Conservation (phyloP, 2,113 vertebrate species). For the Isichthys henryi region DNA sequence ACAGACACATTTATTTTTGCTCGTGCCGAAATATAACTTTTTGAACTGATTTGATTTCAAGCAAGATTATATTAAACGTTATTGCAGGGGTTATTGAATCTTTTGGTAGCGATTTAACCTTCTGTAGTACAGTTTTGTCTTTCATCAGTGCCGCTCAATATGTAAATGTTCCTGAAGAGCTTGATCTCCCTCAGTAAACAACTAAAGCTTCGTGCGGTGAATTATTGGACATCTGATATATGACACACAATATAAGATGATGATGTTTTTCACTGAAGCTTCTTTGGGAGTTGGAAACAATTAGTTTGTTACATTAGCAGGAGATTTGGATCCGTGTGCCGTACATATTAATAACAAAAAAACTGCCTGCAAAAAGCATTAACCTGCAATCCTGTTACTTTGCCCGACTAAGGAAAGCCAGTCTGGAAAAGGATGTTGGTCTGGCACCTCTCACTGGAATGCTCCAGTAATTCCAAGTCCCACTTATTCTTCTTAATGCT, state of each 20-base stretch:
- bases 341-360: slow-evolving; percentile 34
- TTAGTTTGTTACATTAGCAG: not conserved
- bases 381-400: slow-evolving; percentile 27
- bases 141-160: not conserved
- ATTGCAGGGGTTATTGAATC: not conserved
- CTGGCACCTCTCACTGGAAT: slow-evolving; percentile 27
- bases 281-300: not conserved
- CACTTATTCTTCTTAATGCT: slow-evolving; percentile 25
- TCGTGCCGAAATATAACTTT: not conserved
- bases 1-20: not conserved
- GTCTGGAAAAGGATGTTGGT: slow-evolving; percentile 36
- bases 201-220: not conserved
- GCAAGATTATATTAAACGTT: not conserved
- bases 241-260: not conserved
- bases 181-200: not conserved
- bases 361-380: slow-evolving; percentile 54
- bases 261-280: not conserved
- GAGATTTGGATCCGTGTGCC: not conserved
- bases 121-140: not conserved
- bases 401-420: slow-evolving; percentile 7
- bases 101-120: not conserved
- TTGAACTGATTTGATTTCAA: not conserved
- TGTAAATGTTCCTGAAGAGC: not conserved
- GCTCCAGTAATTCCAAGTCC: slow-evolving; percentile 35
- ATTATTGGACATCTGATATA: not conserved